Percentiles rank a stretch among this genome's conserved stretches.
Conservation (phyloP, 64 coral and sea anemone genomes). For the Pachyseris speciosa region DNA sequence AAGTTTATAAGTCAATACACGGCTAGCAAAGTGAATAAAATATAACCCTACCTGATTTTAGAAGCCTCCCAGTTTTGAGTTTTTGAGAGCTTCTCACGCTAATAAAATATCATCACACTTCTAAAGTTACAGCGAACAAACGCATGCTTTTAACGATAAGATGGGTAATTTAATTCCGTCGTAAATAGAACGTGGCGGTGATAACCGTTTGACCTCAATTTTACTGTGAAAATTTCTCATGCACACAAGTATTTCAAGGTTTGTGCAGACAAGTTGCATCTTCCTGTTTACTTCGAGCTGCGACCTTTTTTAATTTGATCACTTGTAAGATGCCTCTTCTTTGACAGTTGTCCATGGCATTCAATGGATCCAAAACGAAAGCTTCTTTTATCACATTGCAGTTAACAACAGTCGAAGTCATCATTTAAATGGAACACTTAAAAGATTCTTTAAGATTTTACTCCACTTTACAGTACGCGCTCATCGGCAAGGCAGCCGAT, state of each 20-base stretch:
- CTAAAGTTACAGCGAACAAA: background rate
- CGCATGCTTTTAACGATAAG: background rate
- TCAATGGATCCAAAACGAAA: background rate
- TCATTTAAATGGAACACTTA: background rate
- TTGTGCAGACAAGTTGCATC: too few relatives aligned
- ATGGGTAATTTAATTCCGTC: slow-evolving; percentile 14
- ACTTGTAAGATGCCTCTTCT: background rate
- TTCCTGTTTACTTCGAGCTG: background rate
- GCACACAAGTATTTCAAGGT: too few relatives aligned
- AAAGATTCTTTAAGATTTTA: background rate
- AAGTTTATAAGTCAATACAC: background rate
- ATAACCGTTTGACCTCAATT: slow-evolving; percentile 14
- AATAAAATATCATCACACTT: background rate
- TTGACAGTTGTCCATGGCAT: background rate
- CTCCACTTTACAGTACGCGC: background rate
- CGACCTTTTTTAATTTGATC: background rate
- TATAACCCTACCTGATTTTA: background rate
- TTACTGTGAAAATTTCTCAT: background rate
- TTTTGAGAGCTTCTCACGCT: background rate
- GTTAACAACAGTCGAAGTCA: background rate
- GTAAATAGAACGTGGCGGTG: background rate
- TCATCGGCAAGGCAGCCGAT: background rate
- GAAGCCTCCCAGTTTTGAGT: background rate
- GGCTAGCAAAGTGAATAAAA: background rate
- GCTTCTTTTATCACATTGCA: background rate